Base-by-base conservation (phyloP, 2,797 vertebrate genomes). In the Nyctibius grandis region DNA sequence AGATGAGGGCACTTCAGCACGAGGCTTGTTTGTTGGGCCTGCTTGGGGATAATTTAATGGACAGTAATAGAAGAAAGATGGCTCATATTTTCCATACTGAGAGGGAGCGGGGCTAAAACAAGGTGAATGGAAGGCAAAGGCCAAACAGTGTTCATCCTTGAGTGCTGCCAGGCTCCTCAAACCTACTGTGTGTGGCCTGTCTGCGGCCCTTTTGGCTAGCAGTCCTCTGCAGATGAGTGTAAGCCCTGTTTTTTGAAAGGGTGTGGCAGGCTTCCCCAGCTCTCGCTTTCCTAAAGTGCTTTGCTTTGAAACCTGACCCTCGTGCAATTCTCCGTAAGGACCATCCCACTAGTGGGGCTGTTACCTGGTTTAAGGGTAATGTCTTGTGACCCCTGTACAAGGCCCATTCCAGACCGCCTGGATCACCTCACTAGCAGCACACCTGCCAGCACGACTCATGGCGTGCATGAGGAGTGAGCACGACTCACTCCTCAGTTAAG, bases 351-450 rank as follows among this genome's bases (percentile, higher is more conserved):
- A 11, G 23, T 26, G 70, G 92, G 93, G 69, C 65, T 86, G 74
- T 73, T 94, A 72, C 79, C 70, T 80, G 65, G 29, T 89, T 87
- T 91, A 56, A 88, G 67, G 44, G 48, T 91, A 76, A 77, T 67
- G 70, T 94, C 77, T 92, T 64, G 18, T 28, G 51, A 47, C 5
- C 22, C 34, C 53, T 76, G 89, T 44, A 12, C 18, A 95, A 85
- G 88, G 92, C 57, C 53, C 75, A 65, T 93, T 93, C 88, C 94
- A 81, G 94, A 91, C 83, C 83, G 74, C 65, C 93, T 74, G 57
- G 69, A 47, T 83, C 69, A 48, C 72, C 28, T 73, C 3, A 5
- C 33, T 68, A 89, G 91, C 87, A 93, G 90, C 93, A 80, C 91
- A 94, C 94, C 92, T 96, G 76, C 82, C 65, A 1, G 16, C 15